Evolutionary conservation across 2,888 invertebrate genomes (phyloP).

Genomic region (Netelia fuscicornis): DNA sequence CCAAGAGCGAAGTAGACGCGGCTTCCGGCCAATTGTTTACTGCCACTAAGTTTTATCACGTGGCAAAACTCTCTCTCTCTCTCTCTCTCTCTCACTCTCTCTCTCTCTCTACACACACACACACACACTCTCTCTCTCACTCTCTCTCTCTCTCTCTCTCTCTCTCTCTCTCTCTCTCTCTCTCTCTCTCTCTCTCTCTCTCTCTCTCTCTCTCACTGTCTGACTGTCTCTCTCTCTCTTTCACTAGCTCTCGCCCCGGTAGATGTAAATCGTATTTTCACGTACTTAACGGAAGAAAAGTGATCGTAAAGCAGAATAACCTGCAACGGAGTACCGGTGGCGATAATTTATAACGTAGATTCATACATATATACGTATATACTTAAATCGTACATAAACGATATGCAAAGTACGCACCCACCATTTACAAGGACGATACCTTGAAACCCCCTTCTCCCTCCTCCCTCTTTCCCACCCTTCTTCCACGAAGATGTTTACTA

Average conservation of each 20-base stretch:
- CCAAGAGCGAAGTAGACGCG: not conserved
- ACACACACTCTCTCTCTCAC: too few relatives aligned
- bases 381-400: not conserved
- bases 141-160: too few relatives aligned
- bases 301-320: not conserved
- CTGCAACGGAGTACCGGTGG: not conserved
- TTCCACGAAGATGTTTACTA: conserved; percentile 22
- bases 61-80: too few relatives aligned
- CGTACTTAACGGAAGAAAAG: not conserved
- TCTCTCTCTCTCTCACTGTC: too few relatives aligned
- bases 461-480: too few relatives aligned
- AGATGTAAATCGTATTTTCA: not conserved
- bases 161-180: too few relatives aligned
- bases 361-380: not conserved
- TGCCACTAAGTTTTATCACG: not conserved
- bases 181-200: too few relatives aligned
- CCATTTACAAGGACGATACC: conserved; percentile 42
- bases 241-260: too few relatives aligned
- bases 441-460: not conserved
- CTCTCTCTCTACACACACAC: too few relatives aligned
- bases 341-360: not conserved
- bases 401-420: not conserved
- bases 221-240: too few relatives aligned
- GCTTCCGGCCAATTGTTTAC: not conserved
- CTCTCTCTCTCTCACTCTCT: too few relatives aligned